A percentile compares a stretch with the other conserved stretches of the same genome.
Evolutionary conservation across 2,797 vertebrate species (phyloP).

Genomic region (Hipposideros larvatus): DNA sequence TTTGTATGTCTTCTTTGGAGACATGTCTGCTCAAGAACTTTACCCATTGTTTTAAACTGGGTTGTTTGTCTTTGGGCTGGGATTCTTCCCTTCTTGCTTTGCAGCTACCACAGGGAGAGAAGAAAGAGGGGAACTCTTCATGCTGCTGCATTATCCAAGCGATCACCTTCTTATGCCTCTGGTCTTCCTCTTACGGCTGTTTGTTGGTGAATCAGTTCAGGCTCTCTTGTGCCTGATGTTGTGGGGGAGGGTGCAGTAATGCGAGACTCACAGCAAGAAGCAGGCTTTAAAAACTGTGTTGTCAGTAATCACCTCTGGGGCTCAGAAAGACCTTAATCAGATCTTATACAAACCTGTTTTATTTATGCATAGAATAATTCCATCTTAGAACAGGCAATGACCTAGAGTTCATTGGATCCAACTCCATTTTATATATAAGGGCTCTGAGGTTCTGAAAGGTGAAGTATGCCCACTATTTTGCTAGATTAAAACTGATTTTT

Average conservation of each 20-base stretch:
- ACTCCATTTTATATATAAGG: not conserved
- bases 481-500: not conserved
- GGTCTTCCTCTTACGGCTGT: not conserved
- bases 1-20: not conserved
- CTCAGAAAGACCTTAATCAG: not conserved
- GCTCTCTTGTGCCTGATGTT: not conserved
- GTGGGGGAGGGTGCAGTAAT: not conserved
- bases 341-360: not conserved
- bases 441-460: not conserved
- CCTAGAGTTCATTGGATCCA: not conserved
- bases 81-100: not conserved
- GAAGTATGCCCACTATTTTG: not conserved
- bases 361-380: constrained; percentile 7
- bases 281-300: not conserved
- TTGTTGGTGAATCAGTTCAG: not conserved
- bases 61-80: not conserved
- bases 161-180: not conserved
- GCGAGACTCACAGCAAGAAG: not conserved
- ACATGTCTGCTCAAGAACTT: constrained; percentile 11
- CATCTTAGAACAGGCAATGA: not conserved
- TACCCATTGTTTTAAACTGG: not conserved
- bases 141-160: not conserved
- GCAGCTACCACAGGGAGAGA: not conserved
- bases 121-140: not conserved
- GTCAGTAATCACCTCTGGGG: not conserved